Conservation (phyloP, 2,888 invertebrate species). For the Acanthosepion esculentum region DNA sequence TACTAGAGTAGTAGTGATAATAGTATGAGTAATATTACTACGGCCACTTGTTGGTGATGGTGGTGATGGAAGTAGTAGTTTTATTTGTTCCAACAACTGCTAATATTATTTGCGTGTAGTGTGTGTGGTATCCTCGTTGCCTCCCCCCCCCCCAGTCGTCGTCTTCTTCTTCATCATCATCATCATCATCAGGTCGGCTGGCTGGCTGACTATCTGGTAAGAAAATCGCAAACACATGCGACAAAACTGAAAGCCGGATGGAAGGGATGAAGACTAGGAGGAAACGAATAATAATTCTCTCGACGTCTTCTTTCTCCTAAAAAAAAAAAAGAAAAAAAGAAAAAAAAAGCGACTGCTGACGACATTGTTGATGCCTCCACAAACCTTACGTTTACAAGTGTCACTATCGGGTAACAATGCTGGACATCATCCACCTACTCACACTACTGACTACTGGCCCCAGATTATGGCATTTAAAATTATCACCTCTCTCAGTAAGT, state of each 20-base stretch:
- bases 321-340: too few species aligned
- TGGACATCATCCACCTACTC: conserved; percentile 14
- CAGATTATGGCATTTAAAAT: conserved; percentile 33
- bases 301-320: background rate
- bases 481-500: conserved; percentile 22
- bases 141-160: too few species aligned
- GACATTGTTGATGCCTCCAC: conserved; percentile 33
- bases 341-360: background rate
- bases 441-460: conserved; percentile 6
- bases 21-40: background rate
- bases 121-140: background rate
- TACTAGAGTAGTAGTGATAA: background rate
- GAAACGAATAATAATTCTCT: background rate
- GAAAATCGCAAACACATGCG: conserved; percentile 22
- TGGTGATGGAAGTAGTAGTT: background rate
- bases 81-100: background rate
- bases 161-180: too few species aligned
- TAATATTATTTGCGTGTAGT: background rate
- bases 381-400: conserved; percentile 33
- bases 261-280: background rate
- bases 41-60: background rate
- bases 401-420: background rate
- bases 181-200: conserved; percentile 20
- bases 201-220: background rate
- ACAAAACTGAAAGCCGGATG: conserved; percentile 18